Percentiles rank a stretch among this genome's conserved stretches.
Evolutionary conservation across 2,888 invertebrate genomes (phyloP).

Genomic region (Seladonia tumulorum): DNA sequence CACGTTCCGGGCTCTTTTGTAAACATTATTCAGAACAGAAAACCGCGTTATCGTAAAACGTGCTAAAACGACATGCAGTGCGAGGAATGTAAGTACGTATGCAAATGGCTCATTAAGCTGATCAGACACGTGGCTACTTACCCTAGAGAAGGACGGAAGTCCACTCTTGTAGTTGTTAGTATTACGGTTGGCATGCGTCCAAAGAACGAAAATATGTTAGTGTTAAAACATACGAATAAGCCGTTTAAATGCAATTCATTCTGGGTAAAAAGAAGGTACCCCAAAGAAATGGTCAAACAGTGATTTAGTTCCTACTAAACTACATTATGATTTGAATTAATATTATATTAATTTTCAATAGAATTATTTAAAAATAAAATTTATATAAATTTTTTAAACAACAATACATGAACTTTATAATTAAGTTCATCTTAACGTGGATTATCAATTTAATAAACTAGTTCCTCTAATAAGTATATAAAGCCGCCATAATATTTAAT

Average conservation of each 20-base stretch:
- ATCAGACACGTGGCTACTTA: slow-evolving; percentile 72
- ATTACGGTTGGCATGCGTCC: slow-evolving; percentile 80
- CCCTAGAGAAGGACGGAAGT: slow-evolving; percentile 82
- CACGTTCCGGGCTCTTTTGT: not conserved
- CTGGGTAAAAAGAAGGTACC: slow-evolving; percentile 20
- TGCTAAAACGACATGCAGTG: slow-evolving; percentile 4
- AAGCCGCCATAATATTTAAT: no score
- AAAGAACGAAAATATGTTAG: slow-evolving; percentile 77
- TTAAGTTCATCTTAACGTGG: no score
- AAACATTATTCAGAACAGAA: slow-evolving; percentile 6
- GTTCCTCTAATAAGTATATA: no score
- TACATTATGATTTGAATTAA: no score
- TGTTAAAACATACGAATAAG: slow-evolving; percentile 70
- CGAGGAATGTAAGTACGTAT: not conserved
- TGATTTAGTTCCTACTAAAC: not conserved
- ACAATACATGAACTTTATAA: no score
- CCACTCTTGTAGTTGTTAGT: slow-evolving; percentile 83
- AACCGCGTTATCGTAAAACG: slow-evolving; percentile 9
- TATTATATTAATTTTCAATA: no score
- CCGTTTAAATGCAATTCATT: slow-evolving; percentile 17
- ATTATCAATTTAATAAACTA: no score
- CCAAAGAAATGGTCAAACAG: not conserved
- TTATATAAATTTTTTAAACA: no score
- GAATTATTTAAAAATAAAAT: no score
- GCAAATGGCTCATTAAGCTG: slow-evolving; percentile 16